These are phyloP conservation scores for Cataglyphis livida DNA, from an alignment of 2,888 invertebrate genomes.

Conservation along the genomic window DNA sequence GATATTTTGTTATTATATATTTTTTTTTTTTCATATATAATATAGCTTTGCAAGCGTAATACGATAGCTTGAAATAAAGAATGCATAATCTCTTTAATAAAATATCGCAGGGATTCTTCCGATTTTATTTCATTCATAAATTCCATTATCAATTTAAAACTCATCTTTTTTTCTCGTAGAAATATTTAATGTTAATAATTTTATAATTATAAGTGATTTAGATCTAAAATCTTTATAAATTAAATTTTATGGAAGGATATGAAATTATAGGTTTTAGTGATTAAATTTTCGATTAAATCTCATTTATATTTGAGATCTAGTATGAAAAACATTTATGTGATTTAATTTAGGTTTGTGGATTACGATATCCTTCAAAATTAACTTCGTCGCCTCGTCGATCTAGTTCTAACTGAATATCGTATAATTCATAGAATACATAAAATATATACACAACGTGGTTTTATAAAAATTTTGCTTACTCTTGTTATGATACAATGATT, in stretches of 20 bases:
- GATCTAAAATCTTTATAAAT: not conserved
- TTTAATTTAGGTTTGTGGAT: conserved; percentile 41
- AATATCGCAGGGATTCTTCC: not conserved
- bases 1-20: not conserved
- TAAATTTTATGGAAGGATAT: not conserved
- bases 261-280: conserved; percentile 1
- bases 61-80: not conserved
- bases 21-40: not conserved
- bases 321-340: not conserved
- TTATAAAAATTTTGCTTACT: conserved; percentile 13
- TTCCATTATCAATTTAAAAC: not conserved
- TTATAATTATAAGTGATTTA: not conserved
- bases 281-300: conserved; percentile 14
- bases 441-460: not conserved
- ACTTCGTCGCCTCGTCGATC: not conserved
- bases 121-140: not conserved
- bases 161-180: not conserved
- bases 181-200: not conserved
- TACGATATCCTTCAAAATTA: conserved; percentile 16
- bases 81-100: not conserved
- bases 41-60: not conserved
- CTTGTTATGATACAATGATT: not conserved
- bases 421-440: conserved; percentile 10
- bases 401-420: conserved; percentile 17
- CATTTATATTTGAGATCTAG: conserved; percentile 11